Evolutionary conservation across 2,113 vertebrate species (phyloP), one percentile per base, ranked within the genome.

Genomic region (Heloderma charlesbogerti): DNA sequence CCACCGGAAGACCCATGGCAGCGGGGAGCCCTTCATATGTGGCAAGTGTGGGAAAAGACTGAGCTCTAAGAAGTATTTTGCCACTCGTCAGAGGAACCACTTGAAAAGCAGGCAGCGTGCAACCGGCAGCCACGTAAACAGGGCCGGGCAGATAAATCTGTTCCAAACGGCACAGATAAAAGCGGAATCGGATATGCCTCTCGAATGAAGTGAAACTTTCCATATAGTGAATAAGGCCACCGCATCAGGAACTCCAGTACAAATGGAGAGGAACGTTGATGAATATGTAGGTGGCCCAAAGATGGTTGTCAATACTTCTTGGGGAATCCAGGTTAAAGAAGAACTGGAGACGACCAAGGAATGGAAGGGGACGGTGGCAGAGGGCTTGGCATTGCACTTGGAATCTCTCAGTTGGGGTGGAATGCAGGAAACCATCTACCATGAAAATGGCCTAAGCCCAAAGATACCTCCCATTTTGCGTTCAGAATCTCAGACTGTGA

Each of bases 271-370:
- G 72, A 67, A 57, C 20, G 6, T 18, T 40, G 43, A 13, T 87
- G 82, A 90, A 91, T 90, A 60, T 1, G 1, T 8, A 45, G 15
- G 12, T 6, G 63, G 85, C 67, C 85, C 79, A 16, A 79, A 92
- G 88, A 90, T 2, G 6, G 29, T n/a, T 87, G 2, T 45, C 40
- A n/a, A 48, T 27, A 10, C 60, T 67, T 48, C 85, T 22, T 69
- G 89, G 89, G 91, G 90, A 78, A 89, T 66, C 12, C 94, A 88
- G 71, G 18, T 74, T 16, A 94, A 94, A 43, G 85, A 92, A 16
- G 82, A 95, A 74, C 0, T 66, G 72, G 78, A 91, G 13, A 2
- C 34, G 72, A 13, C 0, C 66, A 2, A 29, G 6, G 43, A 51
- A 74, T 87, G n/a, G 20, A 67, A 48, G 45, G 31, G 75, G n/a